Evolutionary conservation across 2,888 invertebrate genomes (phyloP), one percentile per base, ranked within the genome.

Genomic region (Protonemura montana): DNA sequence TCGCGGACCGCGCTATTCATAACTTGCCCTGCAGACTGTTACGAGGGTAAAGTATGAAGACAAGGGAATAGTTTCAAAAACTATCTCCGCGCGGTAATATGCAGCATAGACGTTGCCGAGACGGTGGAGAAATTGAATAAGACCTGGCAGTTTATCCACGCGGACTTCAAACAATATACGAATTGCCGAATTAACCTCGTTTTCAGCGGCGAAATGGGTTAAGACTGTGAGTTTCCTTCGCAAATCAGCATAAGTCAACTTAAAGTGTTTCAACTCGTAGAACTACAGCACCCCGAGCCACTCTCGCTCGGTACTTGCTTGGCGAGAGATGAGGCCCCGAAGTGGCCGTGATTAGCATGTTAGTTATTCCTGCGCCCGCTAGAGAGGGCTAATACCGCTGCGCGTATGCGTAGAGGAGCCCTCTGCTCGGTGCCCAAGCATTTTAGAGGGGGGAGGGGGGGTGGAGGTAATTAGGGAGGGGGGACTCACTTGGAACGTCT

Each of bases 401-500:
- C 35, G 35, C 10, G 5, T 35, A 35, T 35, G 35, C 35, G 35
- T 35, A 10, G 35, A 35, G 35, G 35, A 10, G 35, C 35, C 35
- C 35, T 6, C 35, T 35, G 35, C 35, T 3, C 35, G 35, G 35
- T 3, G 35, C 35, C 35, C 35, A 10, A 35, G 35, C 10, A 10
- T 10, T 10, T 10, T 3, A 35, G 35, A 21, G 59, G 59, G 59
- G 59, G 6, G 13, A 59, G 59, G 59, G 16, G 59, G 59, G 59
- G 16, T 59, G 59, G 59, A 59, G 59, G 10, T 77, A 3, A 77
- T 77, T 77, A 25, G 77, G 16, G 13, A n/a, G n/a, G n/a, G 86
- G 83, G 35, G 28, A 88, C 90, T 90, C 90, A 94, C 94, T 93
- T 94, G 94, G 92, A 94, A 94, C 13, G 94, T 95, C 91, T 96